Evolutionary conservation across 2,888 invertebrate species (phyloP), one percentile per base, ranked within the genome.

Genomic region (Dastarcus helophoroides): DNA sequence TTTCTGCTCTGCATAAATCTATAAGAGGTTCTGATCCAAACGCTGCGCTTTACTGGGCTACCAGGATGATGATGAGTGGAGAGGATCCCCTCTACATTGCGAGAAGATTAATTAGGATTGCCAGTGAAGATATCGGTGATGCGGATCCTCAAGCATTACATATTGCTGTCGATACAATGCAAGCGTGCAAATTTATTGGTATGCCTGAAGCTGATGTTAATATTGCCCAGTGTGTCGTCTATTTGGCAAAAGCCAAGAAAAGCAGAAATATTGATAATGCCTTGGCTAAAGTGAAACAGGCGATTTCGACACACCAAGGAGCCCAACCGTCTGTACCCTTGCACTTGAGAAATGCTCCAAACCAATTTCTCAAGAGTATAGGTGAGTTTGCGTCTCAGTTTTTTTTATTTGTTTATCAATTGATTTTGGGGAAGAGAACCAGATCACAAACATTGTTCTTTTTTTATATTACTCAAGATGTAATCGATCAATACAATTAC

Each of bases 1-100:
- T 83, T 44, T 86, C 85, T 2, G 86, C 86, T 1, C 62, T 86
- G 42, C 85, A 85, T 49, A 86, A 88, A 58, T 80, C 84, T 0
- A 76, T 88, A 29, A 67, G 86, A 42, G 84, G 84, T 1, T 74
- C 81, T 10, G 80, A 84, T 54, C 79, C 74, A 37, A 82, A 79
- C 58, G 86, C 84, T 2, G 74, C 86, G 8, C 58, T 88, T 21
- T 86, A 86, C 53, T 88, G 85, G 85, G 66, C 81, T 2, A 73
- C 81, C 2, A 67, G 86, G 36, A 85, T 85, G 69, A 60, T 86
- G 42, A 68, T 73, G 35, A 79, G 78, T 9, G 86, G 86, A 7
- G 86, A 86, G 56, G 80, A 85, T 55, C 85, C 85, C 0, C 51
- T 79, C 29, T 85, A 71, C 52, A 72, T 88, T 28, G 83, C 83